Percentiles rank a stretch among this genome's conserved stretches.
Conservation (phyloP, 2,888 invertebrate genomes). For the Acanthosepion esculentum region DNA sequence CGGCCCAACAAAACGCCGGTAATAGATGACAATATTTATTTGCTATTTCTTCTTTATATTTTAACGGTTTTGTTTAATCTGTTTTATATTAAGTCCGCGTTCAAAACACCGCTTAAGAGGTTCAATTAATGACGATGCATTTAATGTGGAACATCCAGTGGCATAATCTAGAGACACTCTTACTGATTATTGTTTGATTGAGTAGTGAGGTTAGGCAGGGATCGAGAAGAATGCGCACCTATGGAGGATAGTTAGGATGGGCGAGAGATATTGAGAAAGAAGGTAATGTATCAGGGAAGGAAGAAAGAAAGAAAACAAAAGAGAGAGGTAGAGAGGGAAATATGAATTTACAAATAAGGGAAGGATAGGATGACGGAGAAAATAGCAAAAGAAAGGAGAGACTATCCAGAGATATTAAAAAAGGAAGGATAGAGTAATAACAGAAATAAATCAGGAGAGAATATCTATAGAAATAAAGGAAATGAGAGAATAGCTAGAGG, state of each 20-base stretch:
- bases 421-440: no score
- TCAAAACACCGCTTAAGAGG: background rate
- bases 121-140: background rate
- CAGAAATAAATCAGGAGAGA: no score
- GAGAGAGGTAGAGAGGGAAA: no score
- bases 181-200: background rate
- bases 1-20: constrained; percentile 7
- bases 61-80: background rate
- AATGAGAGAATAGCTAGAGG: no score
- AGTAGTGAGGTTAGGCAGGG: background rate
- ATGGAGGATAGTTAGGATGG: background rate
- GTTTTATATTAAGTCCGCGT: constrained; percentile 20
- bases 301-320: background rate
- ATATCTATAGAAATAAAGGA: no score
- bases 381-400: no score
- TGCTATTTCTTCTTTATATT: background rate
- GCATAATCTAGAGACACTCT: background rate
- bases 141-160: background rate
- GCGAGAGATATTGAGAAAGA: background rate
- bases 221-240: background rate
- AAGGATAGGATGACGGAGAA: no score
- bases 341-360: no score
- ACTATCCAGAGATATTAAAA: no score
- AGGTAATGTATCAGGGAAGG: background rate
- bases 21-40: constrained; percentile 23